A percentile compares a stretch with the other conserved stretches of the same genome.
phyloP scores from a whole-genome alignment of 1,140 invertebrate genomes.

The Drosophila lowei region DNA sequence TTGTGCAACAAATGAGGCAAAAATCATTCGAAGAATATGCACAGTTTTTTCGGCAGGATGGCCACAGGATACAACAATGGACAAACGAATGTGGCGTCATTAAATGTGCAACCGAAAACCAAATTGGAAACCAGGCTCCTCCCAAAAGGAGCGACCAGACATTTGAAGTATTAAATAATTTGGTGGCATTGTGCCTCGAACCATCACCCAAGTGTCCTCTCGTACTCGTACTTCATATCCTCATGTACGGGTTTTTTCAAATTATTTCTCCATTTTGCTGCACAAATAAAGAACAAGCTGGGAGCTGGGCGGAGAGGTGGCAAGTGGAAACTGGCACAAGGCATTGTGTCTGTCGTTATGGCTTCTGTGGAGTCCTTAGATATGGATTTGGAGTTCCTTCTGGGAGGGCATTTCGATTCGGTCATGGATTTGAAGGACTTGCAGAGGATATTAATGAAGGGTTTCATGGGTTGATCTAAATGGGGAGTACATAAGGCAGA shows the following conservation, averaged over 20 bases:
- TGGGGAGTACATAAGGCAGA: too few species aligned
- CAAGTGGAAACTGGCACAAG: conserved; percentile 69
- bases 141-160: conserved; percentile 37
- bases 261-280: conserved; percentile 76
- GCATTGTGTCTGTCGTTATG: conserved; percentile 33
- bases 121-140: conserved; percentile 44
- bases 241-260: conserved; percentile 52
- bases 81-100: conserved; percentile 72
- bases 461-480: too few species aligned
- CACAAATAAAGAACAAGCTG: conserved; percentile 43
- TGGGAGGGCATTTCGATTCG: conserved; percentile 1
- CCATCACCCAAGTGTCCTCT: conserved; percentile 39
- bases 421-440: neutral
- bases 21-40: conserved; percentile 46
- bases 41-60: conserved; percentile 10
- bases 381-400: conserved; percentile 1
- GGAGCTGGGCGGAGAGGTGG: conserved; percentile 12
- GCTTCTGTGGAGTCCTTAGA: conserved; percentile 39
- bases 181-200: conserved; percentile 78
- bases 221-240: conserved; percentile 11
- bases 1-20: conserved; percentile 31
- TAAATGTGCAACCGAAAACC: conserved; percentile 68
- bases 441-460: too few species aligned
- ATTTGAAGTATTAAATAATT: conserved; percentile 81
- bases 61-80: conserved; percentile 27